Evolutionary conservation across 2,797 vertebrate genomes (phyloP), one percentile per base, ranked within the genome.

Genomic region (Sebastes cheni): DNA sequence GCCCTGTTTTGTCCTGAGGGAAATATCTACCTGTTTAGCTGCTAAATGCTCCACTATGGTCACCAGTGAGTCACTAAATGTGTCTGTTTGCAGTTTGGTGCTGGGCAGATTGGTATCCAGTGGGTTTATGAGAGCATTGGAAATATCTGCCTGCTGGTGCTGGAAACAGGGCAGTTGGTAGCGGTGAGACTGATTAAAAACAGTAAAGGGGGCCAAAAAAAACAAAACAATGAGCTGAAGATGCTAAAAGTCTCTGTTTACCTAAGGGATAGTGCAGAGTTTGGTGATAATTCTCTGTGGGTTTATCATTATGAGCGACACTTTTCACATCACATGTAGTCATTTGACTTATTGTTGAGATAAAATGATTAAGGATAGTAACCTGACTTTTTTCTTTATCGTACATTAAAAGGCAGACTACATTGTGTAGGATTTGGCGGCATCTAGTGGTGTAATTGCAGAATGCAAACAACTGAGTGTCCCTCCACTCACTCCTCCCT

Each of bases 201-300:
- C 3, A 18, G 30, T 16, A 25, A 25, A 20, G 5, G 4, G 1
- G 13, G 22, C 18, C 20, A 25, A 46, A 29, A 55, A 25, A 30
- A 36, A 12, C 0, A 29, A 61, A 60, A 12, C 1, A 61, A 42
- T 46, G 16, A 46, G 5, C 12, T 50, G 30, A 46, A 56, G 14
- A 55, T 55, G 27, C 12, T 22, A 1, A 54, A 68, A 22, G 18
- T 36, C 6, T n/a, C 8, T 32, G 29, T 67, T 69, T 18, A 69
- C 11, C n/a, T 58, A 4, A 32, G 11, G 12, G 27, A 55, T 8
- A 50, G 20, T 22, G 39, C 1, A 2, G 27, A 23, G 13, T 50
- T 52, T 0, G 11, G 39, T 16, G 14, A 46, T 10, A 11, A 27
- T 46, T 39, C 11, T 23, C 0, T 36, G 1, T 39, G 39, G 0